Percentiles rank a stretch among this genome's conserved stretches.
These are phyloP conservation scores for Bombyx mori DNA, from an alignment of 1,140 invertebrate species.

Conservation along the genomic window ASM3026992v2 NC_085110.1:10281001-10281500, in stretches of 20 bases:
- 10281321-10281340: slow-evolving; percentile 61
- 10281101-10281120: no score
- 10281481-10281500: no score
- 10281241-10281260: slow-evolving; percentile 69
- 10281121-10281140: no score
- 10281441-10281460: background rate
- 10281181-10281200: no score
- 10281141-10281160: no score
- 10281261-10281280: slow-evolving; percentile 63
- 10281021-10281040: slow-evolving; percentile 50
- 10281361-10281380: slow-evolving; percentile 68
- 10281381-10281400: slow-evolving; percentile 46
- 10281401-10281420: slow-evolving; percentile 22
- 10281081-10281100: background rate
- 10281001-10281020: slow-evolving; percentile 55
- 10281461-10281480: no score
- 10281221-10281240: slow-evolving; percentile 55
- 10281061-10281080: slow-evolving; percentile 5
- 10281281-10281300: slow-evolving; percentile 72
- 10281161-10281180: no score
- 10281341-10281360: slow-evolving; percentile 71
- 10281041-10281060: slow-evolving; percentile 55
- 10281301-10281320: slow-evolving; percentile 59
- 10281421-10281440: background rate
- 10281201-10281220: slow-evolving; percentile 49